Percentiles rank a stretch among this genome's conserved stretches.
Conservation (phyloP, 2,888 invertebrate species). For the Caenorhabditis afra region DNA sequence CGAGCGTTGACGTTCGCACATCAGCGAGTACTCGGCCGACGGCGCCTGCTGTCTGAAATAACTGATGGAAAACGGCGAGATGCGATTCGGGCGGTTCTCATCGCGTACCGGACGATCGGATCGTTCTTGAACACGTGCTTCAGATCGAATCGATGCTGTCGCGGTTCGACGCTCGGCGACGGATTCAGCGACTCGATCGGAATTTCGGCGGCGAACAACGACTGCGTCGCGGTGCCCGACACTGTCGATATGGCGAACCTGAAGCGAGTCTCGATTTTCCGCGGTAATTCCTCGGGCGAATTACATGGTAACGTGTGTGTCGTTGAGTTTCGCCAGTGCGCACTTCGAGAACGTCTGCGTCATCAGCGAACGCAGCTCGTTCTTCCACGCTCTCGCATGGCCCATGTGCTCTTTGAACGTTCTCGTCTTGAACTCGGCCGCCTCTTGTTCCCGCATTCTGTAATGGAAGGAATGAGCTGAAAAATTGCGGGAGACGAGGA, state of each 20-base stretch:
- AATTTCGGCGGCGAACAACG: conserved; percentile 5
- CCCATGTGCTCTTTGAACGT: conserved; percentile 4
- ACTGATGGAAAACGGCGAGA: too few species aligned
- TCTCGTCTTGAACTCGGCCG: background rate
- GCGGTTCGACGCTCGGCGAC: too few species aligned
- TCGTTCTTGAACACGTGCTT: conserved; percentile 10
- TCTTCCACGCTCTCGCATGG: conserved; percentile 32
- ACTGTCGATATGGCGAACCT: conserved; percentile 18
- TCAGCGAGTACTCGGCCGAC: conserved; percentile 62
- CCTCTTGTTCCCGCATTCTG: conserved; percentile 26
- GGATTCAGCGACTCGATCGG: background rate
- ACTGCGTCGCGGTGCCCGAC: background rate
- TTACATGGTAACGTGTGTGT: too few species aligned
- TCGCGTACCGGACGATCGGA: conserved; percentile 9
- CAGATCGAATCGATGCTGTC: background rate
- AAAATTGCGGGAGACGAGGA: background rate
- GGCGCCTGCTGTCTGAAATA: conserved; percentile 47
- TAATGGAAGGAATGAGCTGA: background rate
- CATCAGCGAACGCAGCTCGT: conserved; percentile 9
- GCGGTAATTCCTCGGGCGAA: too few species aligned
- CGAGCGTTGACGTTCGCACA: conserved; percentile 63
- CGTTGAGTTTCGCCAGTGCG: background rate
- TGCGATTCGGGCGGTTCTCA: too few species aligned
- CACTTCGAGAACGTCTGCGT: conserved; percentile 17
- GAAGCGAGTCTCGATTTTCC: too few species aligned